These are phyloP conservation scores for Agrypnia vestita DNA, from an alignment of 1,140 invertebrate genomes.

Conservation along the genomic window DNA sequence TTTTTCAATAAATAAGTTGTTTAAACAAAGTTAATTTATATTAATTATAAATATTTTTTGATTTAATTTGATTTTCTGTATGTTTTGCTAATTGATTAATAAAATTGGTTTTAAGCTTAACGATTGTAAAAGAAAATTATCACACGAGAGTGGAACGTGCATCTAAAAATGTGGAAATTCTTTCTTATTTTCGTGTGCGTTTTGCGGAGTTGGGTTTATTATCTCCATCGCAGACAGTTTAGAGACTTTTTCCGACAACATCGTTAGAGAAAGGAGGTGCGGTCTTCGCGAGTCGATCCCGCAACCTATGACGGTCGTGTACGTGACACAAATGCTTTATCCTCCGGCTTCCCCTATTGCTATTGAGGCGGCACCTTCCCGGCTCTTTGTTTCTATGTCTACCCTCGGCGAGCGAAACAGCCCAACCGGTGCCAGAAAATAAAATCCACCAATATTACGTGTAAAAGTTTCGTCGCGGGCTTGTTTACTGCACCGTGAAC, in stretches of 20 bases:
- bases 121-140: too few relatives aligned
- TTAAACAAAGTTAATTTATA: too few relatives aligned
- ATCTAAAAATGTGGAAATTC: too few relatives aligned
- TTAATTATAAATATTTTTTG: too few relatives aligned
- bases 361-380: slow-evolving; percentile 5
- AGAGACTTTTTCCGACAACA: slow-evolving; percentile 14
- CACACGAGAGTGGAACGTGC: too few relatives aligned
- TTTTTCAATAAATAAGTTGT: too few relatives aligned
- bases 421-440: slow-evolving; percentile 8
- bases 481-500: not conserved
- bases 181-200: not conserved
- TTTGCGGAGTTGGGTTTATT: slow-evolving; percentile 15
- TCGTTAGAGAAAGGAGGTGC: slow-evolving; percentile 16
- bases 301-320: slow-evolving; percentile 28
- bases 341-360: slow-evolving; percentile 1
- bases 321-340: slow-evolving; percentile 38
- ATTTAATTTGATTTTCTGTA: too few relatives aligned
- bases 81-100: too few relatives aligned
- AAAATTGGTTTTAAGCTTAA: too few relatives aligned
- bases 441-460: slow-evolving; percentile 18
- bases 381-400: not conserved
- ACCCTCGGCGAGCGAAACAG: slow-evolving; percentile 1
- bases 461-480: not conserved
- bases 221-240: slow-evolving; percentile 4
- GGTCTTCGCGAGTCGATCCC: slow-evolving; percentile 14